phyloP scores from a whole-genome alignment of 2,113 vertebrate species.

The Chascanopsetta lugubris region DNA sequence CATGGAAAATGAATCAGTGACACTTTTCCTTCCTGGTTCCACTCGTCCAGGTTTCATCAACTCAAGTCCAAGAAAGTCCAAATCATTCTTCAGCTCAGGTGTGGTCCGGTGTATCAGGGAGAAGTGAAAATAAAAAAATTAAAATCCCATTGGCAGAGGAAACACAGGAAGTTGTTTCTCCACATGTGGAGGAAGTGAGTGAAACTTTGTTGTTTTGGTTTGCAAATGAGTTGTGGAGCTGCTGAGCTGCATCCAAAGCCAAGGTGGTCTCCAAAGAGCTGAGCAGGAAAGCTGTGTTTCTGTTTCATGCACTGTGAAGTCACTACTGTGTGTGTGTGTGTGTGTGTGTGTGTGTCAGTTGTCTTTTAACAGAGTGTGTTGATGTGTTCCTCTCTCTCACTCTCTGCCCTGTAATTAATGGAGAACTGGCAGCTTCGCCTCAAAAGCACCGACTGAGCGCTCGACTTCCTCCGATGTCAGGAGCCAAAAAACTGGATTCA shows the following conservation, averaged over 20 bases:
- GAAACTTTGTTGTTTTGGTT: conserved; percentile 4
- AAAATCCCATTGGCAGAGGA: too few species aligned
- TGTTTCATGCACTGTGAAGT: conserved; percentile 14
- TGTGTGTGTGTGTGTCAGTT: background rate
- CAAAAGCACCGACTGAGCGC: conserved; percentile 30
- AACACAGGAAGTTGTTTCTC: too few species aligned
- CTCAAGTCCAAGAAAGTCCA: too few species aligned
- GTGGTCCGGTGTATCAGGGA: too few species aligned
- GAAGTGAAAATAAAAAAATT: too few species aligned
- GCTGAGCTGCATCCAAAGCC: background rate
- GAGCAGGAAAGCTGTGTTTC: conserved; percentile 1
- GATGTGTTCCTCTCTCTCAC: conserved; percentile 35
- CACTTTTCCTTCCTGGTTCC: too few species aligned
- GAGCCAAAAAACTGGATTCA: conserved; percentile 40
- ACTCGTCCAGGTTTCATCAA: too few species aligned
- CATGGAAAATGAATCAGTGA: too few species aligned
- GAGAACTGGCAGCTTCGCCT: conserved; percentile 39
- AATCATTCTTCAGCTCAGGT: too few species aligned
- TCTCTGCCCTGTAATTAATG: conserved; percentile 49
- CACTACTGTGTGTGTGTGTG: background rate
- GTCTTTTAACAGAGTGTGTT: conserved; percentile 38
- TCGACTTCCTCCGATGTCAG: conserved; percentile 29
- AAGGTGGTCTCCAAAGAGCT: background rate
- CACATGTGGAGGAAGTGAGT: too few species aligned
- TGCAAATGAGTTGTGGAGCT: conserved; percentile 39